phyloP scores from a whole-genome alignment of 2,797 vertebrate species.

The Platyrinchus mystaceus region DNA sequence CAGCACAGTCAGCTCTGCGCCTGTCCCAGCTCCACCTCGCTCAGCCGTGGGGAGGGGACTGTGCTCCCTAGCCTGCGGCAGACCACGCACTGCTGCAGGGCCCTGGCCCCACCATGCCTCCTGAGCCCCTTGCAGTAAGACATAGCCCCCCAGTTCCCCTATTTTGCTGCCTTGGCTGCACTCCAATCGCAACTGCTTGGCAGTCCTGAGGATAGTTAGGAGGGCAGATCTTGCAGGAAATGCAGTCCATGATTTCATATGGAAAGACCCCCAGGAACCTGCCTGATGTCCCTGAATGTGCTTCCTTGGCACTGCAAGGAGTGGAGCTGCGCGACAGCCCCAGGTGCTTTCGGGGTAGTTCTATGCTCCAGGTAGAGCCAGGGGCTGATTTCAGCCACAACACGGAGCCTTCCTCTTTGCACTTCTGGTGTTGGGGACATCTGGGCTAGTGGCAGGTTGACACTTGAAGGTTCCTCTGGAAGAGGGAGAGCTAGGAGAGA shows the following conservation, averaged over 20 bases:
- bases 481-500: neutral
- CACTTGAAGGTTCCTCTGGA: neutral
- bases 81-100: neutral
- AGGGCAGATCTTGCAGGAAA: neutral
- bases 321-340: neutral
- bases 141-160: neutral
- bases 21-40: neutral
- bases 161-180: neutral
- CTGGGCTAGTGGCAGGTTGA: neutral
- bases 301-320: neutral
- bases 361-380: neutral
- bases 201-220: neutral
- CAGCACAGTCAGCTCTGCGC: neutral
- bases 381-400: neutral
- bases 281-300: neutral
- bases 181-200: accelerated
- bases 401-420: neutral
- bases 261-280: neutral
- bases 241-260: accelerated
- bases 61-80: neutral
- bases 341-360: accelerated
- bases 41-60: neutral
- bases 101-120: accelerated
- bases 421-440: neutral
- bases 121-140: neutral